Evolutionary conservation across 2,888 invertebrate species (phyloP).

Genomic region (Phasia obesa): DNA sequence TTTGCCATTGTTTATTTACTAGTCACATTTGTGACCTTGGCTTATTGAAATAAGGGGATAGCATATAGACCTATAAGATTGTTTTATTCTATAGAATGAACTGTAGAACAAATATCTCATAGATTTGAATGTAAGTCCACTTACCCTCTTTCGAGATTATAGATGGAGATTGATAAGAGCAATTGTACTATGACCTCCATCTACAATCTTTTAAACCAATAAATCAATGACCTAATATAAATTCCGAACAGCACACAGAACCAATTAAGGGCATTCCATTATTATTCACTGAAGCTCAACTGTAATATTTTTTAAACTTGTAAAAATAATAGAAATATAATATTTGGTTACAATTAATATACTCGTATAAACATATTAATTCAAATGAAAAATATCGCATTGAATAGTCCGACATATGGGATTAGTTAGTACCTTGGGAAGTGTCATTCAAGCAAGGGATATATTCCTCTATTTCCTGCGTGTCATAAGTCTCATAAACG

Average conservation of each 20-base stretch:
- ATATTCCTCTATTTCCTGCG: too few relatives aligned
- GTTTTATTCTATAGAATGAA: neutral
- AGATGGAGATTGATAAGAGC: conserved; percentile 2
- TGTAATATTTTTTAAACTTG: neutral
- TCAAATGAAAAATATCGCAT: too few relatives aligned
- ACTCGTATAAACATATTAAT: too few relatives aligned
- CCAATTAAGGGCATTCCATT: neutral
- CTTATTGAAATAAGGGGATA: neutral
- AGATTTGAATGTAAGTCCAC: neutral
- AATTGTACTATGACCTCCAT: conserved; percentile 2
- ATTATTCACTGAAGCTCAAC: neutral
- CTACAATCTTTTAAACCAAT: conserved; percentile 9
- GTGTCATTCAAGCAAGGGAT: too few relatives aligned
- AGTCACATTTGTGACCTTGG: neutral
- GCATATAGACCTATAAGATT: neutral
- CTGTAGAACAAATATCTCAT: neutral
- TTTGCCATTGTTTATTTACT: neutral
- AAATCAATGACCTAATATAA: conserved; percentile 4
- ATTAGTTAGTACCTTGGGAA: too few relatives aligned
- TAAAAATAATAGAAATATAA: too few relatives aligned
- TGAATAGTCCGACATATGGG: too few relatives aligned
- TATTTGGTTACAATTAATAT: too few relatives aligned
- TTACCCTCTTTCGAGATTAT: conserved; percentile 2
- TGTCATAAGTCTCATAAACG: too few relatives aligned
- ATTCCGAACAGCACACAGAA: neutral